Evolutionary conservation across 2,797 vertebrate species (phyloP), one percentile per base, ranked within the genome.

Genomic region (Todus mexicanus): DNA sequence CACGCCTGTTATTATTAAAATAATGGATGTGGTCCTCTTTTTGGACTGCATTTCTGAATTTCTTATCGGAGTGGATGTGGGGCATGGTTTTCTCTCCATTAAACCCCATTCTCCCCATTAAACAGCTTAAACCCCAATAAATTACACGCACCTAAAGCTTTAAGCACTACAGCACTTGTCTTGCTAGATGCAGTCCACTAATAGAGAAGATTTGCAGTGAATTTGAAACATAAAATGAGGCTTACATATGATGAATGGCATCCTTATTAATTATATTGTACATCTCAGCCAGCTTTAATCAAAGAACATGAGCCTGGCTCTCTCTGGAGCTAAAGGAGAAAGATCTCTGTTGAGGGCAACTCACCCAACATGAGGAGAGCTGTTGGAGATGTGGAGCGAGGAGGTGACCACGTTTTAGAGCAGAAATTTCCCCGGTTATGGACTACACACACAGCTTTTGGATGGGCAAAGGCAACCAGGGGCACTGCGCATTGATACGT

Each of bases 401-500:
- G 33, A 57, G 26, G n/a, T n/a, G 57, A n/a, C 18, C 18, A 5
- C 0, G 0, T 25, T 50, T 40, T 18, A 19, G 19, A 38, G 70
- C 47, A 18, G 70, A 72, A 37, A 6, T 16, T 69, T 50, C 0
- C 0, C 3, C 23, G 63, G 45, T 26, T 35, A 5, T 12, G 16
- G 21, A 8, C 12, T 17, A 6, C 0, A 1, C 31, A 35, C n/a
- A 17, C 10, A n/a, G 64, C 59, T 71, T 33, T 65, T 57, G 21
- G 42, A 11, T 11, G 31, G 63, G 40, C 51, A n/a, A 40, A n/a
- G 1, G 33, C 21, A 87, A 3, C 16, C 14, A 5, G 7, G 48
- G 76, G 57, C 54, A 53, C 31, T 27, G 65, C 11, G 1, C 33
- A 31, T 19, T 9, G 25, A 33, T 56, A 7, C 3, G n/a, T 13